phyloP scores from a whole-genome alignment of 2,797 vertebrate species.

The Coreius guichenoti region DNA sequence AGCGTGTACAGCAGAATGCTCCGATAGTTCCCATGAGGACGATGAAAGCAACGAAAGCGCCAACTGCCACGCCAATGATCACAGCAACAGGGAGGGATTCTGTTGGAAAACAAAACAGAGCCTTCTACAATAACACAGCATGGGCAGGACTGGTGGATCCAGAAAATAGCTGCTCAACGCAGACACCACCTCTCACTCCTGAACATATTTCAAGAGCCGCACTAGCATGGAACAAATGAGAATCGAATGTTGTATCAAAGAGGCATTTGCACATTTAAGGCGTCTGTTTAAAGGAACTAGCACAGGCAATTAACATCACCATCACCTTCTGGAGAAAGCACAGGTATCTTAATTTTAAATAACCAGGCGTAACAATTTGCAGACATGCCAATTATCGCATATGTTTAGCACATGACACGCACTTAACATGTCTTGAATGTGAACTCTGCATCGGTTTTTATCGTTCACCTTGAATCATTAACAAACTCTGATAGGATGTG shows the following conservation, averaged over 20 bases:
- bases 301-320: conserved; percentile 23
- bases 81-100: conserved; percentile 96
- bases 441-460: neutral
- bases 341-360: neutral
- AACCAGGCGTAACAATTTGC: neutral
- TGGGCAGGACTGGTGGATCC: conserved; percentile 38
- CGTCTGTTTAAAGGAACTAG: neutral
- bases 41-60: conserved; percentile 94
- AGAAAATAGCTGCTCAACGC: conserved; percentile 23
- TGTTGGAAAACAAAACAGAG: conserved; percentile 73
- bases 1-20: conserved; percentile 97
- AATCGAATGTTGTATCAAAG: conserved; percentile 12
- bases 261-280: conserved; percentile 2
- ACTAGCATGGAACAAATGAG: conserved; percentile 2
- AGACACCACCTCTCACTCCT: neutral
- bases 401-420: neutral
- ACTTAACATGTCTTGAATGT: neutral
- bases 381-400: conserved; percentile 11
- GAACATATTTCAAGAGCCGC: conserved; percentile 2
- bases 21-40: conserved; percentile 97
- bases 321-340: neutral
- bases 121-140: conserved; percentile 62
- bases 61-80: conserved; percentile 97
- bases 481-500: neutral
- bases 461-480: neutral